Evolutionary conservation across 2,888 invertebrate genomes (phyloP), one percentile per base, ranked within the genome.

Genomic region (Oxycera nigricornis): DNA sequence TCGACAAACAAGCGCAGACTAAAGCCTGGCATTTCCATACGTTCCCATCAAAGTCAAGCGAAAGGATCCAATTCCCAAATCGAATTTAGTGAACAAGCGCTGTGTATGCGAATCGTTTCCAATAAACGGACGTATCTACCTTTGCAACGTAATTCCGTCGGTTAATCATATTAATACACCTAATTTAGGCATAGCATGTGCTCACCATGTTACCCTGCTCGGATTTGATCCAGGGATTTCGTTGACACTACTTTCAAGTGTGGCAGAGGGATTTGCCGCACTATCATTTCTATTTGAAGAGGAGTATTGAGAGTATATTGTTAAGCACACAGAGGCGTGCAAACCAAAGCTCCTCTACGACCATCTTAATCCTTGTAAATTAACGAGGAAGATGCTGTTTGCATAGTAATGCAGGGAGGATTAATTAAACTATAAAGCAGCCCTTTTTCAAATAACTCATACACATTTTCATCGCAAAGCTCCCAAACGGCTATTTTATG

Each of bases 341-440:
- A 62, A 41, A 30, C 30, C 7, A 26, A n/a, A n/a, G 61, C 26
- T 61, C 20, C 30, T 7, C 7, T 30, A 30, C 30, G 30, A 30
- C 30, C n/a, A 20, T n/a, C 17, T 14, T 73, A 68, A 68, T 73
- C 61, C 70, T 55, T 70, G 61, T 61, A 70, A 75, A 65, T 52
- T 62, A 59, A 55, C 65, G 55, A 22, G n/a, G 30, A 52, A 65
- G 50, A 75, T 73, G 73, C 39, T 75, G 73, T 73, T 75, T 75
- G 75, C 73, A 75, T 75, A 75, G 72, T 68, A 73, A 75, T 75
- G 70, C 55, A 31, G 30, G n/a, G 59, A 65, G 72, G 72, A 73
- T 75, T 73, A 73, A 73, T 73, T 72, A 75, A 75, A 75, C 75
- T 75, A 75, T 75, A 73, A 75, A 75, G 61, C 17, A 22, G 65